phyloP scores from a whole-genome alignment of 2,888 invertebrate genomes.

The Ctenicera cuprea region DNA sequence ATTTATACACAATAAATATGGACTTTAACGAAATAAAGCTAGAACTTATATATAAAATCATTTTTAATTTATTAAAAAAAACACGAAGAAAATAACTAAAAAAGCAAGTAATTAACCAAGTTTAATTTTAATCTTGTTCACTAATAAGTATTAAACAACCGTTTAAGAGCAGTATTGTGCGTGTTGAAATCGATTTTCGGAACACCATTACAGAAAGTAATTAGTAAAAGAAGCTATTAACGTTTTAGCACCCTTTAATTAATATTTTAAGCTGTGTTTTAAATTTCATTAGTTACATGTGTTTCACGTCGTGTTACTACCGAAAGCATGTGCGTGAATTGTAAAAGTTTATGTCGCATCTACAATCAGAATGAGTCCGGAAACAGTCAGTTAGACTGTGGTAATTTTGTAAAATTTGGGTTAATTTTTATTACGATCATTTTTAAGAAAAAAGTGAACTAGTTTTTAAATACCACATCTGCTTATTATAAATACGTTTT shows the following conservation, averaged over 20 bases:
- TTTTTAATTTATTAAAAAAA: too few relatives aligned
- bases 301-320: slow-evolving; percentile 22
- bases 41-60: too few relatives aligned
- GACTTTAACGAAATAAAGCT: too few relatives aligned
- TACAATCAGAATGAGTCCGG: slow-evolving; percentile 4
- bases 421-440: background rate
- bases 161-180: slow-evolving; percentile 19
- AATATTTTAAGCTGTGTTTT: slow-evolving; percentile 34
- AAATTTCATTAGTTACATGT: slow-evolving; percentile 31
- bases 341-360: slow-evolving; percentile 10
- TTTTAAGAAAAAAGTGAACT: background rate
- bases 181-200: slow-evolving; percentile 31
- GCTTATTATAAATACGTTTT: too few relatives aligned
- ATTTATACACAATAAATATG: too few relatives aligned
- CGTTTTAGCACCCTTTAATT: slow-evolving; percentile 43
- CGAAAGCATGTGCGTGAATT: background rate
- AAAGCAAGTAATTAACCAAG: background rate
- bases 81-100: background rate
- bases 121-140: background rate
- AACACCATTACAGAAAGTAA: slow-evolving; percentile 21
- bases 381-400: slow-evolving; percentile 5
- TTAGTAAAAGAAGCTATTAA: slow-evolving; percentile 35
- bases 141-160: slow-evolving; percentile 20
- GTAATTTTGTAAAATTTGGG: slow-evolving; percentile 3
- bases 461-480: too few relatives aligned